Evolutionary conservation across 2,113 vertebrate genomes (phyloP).

Genomic region (Ranitomeya variabilis): DNA sequence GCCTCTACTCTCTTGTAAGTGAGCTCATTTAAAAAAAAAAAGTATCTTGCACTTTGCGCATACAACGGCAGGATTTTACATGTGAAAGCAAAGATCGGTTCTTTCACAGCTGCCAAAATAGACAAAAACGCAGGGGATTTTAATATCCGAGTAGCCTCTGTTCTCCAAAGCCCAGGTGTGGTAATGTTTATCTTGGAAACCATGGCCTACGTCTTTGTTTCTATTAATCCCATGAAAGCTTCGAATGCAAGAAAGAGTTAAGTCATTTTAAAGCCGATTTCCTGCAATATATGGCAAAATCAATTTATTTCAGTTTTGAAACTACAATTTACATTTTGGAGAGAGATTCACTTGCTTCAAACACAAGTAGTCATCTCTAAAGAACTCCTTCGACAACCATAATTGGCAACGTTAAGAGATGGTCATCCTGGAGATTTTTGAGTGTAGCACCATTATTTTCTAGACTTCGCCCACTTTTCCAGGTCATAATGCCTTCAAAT

Average conservation of each 20-base stretch:
- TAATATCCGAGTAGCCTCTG: slow-evolving; percentile 43
- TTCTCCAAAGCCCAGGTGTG: slow-evolving; percentile 45
- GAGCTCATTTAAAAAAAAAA: slow-evolving; percentile 68
- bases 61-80: slow-evolving; percentile 69
- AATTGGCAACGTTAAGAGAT: no score
- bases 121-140: slow-evolving; percentile 64
- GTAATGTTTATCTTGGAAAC: slow-evolving; percentile 50
- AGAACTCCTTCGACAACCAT: background rate
- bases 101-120: slow-evolving; percentile 59
- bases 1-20: slow-evolving; percentile 68
- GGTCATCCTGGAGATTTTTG: no score
- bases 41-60: slow-evolving; percentile 65
- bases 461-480: no score
- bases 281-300: background rate
- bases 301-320: background rate
- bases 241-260: slow-evolving; percentile 6
- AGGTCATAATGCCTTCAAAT: no score
- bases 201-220: background rate
- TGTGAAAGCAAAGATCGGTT: slow-evolving; percentile 66
- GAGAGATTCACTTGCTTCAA: background rate
- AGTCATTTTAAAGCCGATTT: background rate
- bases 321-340: background rate
- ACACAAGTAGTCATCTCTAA: background rate
- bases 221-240: slow-evolving; percentile 28
- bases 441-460: no score